Percentiles rank a stretch among this genome's conserved stretches.
phyloP scores from a whole-genome alignment of 2,797 vertebrate species.

The Helostoma temminkii region DNA sequence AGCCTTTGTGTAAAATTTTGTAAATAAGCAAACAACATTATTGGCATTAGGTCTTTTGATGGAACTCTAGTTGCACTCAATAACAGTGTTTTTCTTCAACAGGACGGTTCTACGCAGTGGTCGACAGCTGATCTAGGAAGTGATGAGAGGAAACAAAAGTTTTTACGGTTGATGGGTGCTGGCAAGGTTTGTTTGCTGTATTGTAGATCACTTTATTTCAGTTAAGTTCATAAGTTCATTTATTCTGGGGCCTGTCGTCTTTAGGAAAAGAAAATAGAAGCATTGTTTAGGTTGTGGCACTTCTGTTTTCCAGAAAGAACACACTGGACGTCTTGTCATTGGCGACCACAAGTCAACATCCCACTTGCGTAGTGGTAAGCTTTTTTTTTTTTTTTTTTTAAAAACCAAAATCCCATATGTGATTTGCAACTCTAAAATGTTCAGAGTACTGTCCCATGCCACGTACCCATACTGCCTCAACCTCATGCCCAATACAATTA shows the following conservation, averaged over 20 bases:
- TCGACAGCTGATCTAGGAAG: slow-evolving; percentile 92
- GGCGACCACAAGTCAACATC: slow-evolving; percentile 97
- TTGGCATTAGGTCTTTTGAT: not conserved
- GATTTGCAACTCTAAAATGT: not conserved
- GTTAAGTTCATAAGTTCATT: not conserved
- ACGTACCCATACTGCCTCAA: slow-evolving; percentile 21
- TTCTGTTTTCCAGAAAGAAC: slow-evolving; percentile 88
- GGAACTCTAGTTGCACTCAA: not conserved
- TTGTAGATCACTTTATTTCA: not conserved
- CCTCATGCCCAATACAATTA: slow-evolving; percentile 40
- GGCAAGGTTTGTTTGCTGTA: slow-evolving; percentile 86
- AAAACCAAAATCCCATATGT: not conserved
- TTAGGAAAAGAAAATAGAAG: not conserved
- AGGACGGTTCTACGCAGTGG: slow-evolving; percentile 91
- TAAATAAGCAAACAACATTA: not conserved
- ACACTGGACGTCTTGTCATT: slow-evolving; percentile 94
- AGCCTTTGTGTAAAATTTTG: not conserved
- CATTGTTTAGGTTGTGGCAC: not conserved
- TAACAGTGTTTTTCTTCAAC: not conserved
- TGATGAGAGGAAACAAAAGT: slow-evolving; percentile 94
- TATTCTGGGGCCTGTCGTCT: not conserved
- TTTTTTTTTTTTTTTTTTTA: not conserved
- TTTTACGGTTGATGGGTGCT: slow-evolving; percentile 95
- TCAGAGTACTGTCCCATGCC: slow-evolving; percentile 12
- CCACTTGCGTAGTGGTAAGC: slow-evolving; percentile 94